phyloP scores from a whole-genome alignment of 1,140 invertebrate species.

The Orussus abietinus region DNA sequence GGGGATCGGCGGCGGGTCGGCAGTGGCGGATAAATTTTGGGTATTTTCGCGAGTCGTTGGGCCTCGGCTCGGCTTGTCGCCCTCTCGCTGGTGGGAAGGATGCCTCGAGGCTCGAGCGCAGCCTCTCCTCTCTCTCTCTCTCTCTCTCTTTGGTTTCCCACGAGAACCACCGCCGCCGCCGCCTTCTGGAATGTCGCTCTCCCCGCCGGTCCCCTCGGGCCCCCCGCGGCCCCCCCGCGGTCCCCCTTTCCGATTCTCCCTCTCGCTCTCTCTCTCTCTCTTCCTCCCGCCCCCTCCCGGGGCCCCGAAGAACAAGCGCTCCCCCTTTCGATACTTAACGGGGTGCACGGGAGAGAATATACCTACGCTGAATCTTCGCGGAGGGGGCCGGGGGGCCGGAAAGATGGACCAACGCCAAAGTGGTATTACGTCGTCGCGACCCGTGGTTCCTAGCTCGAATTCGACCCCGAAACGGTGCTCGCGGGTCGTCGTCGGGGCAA shows the following conservation, averaged over 20 bases:
- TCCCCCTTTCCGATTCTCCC: conserved; percentile 18
- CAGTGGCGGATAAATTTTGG: too few relatives aligned
- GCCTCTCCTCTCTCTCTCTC: conserved; percentile 15
- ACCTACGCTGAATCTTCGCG: conserved; percentile 14
- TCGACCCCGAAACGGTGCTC: too few relatives aligned
- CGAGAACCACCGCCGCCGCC: conserved; percentile 52
- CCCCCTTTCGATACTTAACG: conserved; percentile 10
- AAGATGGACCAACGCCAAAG: not conserved
- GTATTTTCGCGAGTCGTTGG: too few relatives aligned
- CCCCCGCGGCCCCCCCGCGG: conserved; percentile 23
- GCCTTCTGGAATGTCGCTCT: conserved; percentile 55
- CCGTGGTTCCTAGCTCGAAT: too few relatives aligned
- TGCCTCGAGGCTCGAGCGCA: conserved; percentile 5
- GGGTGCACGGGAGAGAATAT: conserved; percentile 12
- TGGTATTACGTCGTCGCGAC: too few relatives aligned
- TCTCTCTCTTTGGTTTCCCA: conserved; percentile 52
- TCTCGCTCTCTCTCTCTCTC: conserved; percentile 21
- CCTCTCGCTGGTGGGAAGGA: conserved; percentile 5
- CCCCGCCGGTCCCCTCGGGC: conserved; percentile 35
- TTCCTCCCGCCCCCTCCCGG: conserved; percentile 19
- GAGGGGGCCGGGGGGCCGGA: conserved; percentile 2
- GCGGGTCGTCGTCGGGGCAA: too few relatives aligned
- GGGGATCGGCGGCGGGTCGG: too few relatives aligned
- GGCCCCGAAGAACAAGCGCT: not conserved
- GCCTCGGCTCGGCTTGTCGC: too few relatives aligned